A percentile compares a stretch with the other conserved stretches of the same genome.
phyloP scores from a whole-genome alignment of 2,113 vertebrate species.

The Azemiops feae region DNA sequence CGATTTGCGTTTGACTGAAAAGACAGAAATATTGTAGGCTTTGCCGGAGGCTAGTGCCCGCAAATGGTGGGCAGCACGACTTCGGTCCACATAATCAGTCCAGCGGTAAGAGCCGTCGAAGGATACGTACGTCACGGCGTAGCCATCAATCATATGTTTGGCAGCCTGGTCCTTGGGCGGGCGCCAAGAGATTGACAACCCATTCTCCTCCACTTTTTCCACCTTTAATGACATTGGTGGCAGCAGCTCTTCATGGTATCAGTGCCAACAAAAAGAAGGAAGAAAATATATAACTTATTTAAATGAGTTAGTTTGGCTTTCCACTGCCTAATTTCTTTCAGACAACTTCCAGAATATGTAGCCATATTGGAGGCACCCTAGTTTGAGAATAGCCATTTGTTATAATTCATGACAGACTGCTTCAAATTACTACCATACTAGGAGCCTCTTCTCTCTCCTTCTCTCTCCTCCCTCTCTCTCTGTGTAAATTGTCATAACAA shows the following conservation, averaged over 20 bases:
- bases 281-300: conserved; percentile 55
- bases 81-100: conserved; percentile 87
- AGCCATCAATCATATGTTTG: conserved; percentile 84
- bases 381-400: background rate
- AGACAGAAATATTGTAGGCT: conserved; percentile 95
- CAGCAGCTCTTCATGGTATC: conserved; percentile 82
- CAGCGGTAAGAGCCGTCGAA: conserved; percentile 80
- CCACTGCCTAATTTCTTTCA: background rate
- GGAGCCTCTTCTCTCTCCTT: background rate
- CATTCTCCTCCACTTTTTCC: conserved; percentile 88
- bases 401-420: background rate
- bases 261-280: conserved; percentile 61
- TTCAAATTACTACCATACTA: background rate
- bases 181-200: conserved; percentile 91
- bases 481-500: background rate
- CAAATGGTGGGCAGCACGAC: conserved; percentile 84
- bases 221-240: conserved; percentile 91
- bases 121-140: conserved; percentile 87
- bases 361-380: background rate
- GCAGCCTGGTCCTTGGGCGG: conserved; percentile 72
- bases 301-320: conserved; percentile 35
- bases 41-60: conserved; percentile 83
- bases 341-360: background rate
- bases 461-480: no score
- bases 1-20: conserved; percentile 89